Percentiles rank a stretch among this genome's conserved stretches.
Evolutionary conservation across 2,113 vertebrate genomes (phyloP).

Genomic region (Chunga burmeisteri): DNA sequence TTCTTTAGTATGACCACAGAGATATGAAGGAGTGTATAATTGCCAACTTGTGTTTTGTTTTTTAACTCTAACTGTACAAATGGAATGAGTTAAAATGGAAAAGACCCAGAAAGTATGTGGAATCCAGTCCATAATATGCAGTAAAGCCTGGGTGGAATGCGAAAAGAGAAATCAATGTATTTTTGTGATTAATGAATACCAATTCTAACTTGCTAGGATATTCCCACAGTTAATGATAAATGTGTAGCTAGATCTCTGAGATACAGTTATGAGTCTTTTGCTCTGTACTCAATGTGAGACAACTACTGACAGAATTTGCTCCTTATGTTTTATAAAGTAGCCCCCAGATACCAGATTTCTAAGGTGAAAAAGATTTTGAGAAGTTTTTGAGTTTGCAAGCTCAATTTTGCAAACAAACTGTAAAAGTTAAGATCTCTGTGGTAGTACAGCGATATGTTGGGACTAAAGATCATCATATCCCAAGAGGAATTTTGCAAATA

Average conservation of each 20-base stretch:
- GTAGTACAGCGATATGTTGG: background rate
- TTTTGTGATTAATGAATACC: background rate
- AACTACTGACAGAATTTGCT: background rate
- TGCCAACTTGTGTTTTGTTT: background rate
- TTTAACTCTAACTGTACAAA: background rate
- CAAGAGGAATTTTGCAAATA: constrained; percentile 28
- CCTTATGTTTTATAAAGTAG: background rate
- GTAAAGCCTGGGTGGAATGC: background rate
- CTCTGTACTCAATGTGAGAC: background rate
- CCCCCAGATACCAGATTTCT: background rate
- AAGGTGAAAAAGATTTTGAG: background rate
- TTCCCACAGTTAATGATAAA: background rate
- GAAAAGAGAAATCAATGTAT: background rate
- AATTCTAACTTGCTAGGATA: background rate
- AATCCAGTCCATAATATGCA: background rate
- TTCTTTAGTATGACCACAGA: background rate
- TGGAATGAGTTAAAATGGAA: background rate
- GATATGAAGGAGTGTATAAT: background rate
- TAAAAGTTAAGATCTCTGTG: background rate
- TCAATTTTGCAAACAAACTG: background rate
- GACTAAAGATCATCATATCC: background rate
- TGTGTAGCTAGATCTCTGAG: background rate
- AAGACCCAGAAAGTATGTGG: background rate
- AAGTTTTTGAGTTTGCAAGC: background rate
- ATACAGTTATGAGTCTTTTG: background rate